These are phyloP conservation scores for Pristionchus maxplancki DNA, from an alignment of 2,888 invertebrate species.

Conservation along the genomic window DNA sequence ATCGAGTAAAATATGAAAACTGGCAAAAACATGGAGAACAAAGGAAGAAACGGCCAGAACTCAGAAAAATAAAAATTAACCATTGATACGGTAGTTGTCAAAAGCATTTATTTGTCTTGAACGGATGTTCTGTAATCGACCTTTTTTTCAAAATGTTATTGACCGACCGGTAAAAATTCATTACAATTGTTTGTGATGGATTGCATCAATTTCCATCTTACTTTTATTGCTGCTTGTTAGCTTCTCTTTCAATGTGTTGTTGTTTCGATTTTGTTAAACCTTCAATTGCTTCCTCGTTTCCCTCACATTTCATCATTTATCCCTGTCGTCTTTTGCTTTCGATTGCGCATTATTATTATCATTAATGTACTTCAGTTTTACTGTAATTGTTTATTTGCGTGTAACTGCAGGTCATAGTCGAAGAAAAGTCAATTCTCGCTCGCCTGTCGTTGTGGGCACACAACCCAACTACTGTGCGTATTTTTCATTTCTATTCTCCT, in stretches of 20 bases:
- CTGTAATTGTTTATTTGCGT: not conserved
- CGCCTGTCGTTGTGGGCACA: conserved; percentile 3
- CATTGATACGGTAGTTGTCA: not conserved
- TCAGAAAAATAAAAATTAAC: not conserved
- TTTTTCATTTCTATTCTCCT: not conserved
- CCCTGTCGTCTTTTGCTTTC: not conserved
- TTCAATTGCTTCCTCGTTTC: not conserved
- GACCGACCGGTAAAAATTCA: not conserved
- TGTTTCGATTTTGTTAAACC: not conserved
- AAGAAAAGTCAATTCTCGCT: conserved; percentile 22
- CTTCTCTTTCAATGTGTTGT: not conserved
- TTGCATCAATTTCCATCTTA: no score
- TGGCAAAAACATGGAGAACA: not conserved
- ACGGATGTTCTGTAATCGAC: not conserved
- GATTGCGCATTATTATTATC: not conserved
- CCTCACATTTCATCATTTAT: not conserved
- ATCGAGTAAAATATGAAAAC: not conserved
- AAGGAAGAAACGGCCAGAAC: not conserved
- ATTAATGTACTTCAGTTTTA: not conserved
- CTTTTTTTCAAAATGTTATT: not conserved
- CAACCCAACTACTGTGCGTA: not conserved
- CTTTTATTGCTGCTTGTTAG: no score
- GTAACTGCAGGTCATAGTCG: not conserved
- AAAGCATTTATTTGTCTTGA: not conserved
- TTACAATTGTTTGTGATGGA: no score